Percentiles rank a stretch among this genome's conserved stretches.
phyloP scores from a whole-genome alignment of 2,797 vertebrate species.

The Urocyon cinereoargenteus region DNA sequence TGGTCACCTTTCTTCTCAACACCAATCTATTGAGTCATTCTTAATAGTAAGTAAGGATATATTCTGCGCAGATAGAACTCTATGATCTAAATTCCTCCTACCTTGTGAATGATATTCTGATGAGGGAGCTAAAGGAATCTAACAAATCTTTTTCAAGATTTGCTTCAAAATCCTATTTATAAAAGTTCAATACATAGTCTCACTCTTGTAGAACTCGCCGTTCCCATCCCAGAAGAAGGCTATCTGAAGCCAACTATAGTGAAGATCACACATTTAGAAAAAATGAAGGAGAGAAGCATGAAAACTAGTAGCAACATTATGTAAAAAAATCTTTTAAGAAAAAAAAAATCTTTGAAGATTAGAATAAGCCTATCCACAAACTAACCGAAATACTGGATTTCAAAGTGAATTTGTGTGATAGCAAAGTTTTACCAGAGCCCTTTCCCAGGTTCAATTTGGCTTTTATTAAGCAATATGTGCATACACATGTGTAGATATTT shows the following conservation, averaged over 20 bases:
- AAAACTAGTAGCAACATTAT: neutral
- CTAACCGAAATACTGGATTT: neutral
- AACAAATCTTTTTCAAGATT: neutral
- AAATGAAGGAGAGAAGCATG: slow-evolving; percentile 21
- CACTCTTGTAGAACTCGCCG: neutral
- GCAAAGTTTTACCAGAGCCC: neutral
- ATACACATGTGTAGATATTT: neutral
- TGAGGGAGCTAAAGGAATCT: neutral
- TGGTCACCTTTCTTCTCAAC: neutral
- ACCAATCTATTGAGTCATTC: neutral
- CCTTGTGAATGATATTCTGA: neutral
- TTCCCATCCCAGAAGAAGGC: neutral
- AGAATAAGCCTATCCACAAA: neutral
- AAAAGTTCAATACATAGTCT: neutral
- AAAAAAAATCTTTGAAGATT: slow-evolving; percentile 49
- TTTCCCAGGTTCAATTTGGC: neutral
- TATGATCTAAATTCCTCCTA: neutral
- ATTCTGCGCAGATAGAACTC: neutral
- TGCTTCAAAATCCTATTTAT: slow-evolving; percentile 21
- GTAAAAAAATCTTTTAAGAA: too few species aligned
- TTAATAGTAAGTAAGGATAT: neutral
- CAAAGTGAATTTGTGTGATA: neutral
- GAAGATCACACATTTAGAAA: slow-evolving; percentile 8
- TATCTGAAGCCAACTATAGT: neutral
- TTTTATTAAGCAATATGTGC: neutral